Evolutionary conservation across 2,113 vertebrate species (phyloP).

Genomic region (Aepyceros melampus): DNA sequence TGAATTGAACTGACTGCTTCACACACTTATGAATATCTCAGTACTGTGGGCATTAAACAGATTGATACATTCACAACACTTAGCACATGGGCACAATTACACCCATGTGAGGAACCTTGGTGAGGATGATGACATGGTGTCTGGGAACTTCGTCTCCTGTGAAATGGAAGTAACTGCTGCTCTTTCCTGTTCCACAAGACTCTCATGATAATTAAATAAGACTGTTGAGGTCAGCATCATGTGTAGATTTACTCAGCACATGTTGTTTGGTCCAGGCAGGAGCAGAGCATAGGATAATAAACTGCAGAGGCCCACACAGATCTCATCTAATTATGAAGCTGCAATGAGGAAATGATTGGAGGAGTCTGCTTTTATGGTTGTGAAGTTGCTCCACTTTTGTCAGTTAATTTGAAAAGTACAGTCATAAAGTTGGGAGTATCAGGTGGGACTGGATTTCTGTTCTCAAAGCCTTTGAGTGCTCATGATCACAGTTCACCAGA

Average conservation of each 20-base stretch:
- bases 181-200: not conserved
- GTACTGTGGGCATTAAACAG: not conserved
- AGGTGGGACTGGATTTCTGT: not conserved
- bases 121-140: rapidly evolving
- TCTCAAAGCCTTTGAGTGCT: no score
- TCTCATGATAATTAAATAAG: not conserved
- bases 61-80: not conserved
- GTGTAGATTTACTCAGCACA: not conserved
- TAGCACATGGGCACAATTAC: not conserved
- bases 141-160: not conserved
- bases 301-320: not conserved
- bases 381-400: no score
- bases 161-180: no score
- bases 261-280: not conserved
- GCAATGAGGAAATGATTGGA: no score
- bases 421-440: not conserved
- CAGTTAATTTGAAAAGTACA: not conserved
- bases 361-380: no score
- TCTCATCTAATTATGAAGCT: not conserved
- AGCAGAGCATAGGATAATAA: not conserved
- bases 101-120: no score
- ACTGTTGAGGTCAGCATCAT: not conserved
- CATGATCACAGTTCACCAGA: not conserved
- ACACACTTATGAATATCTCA: not conserved
- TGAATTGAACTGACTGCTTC: not conserved